These are phyloP conservation scores for mouse (Mus musculus) DNA, from an alignment of 2,113 vertebrate species.

Conservation along the genomic window DNA sequence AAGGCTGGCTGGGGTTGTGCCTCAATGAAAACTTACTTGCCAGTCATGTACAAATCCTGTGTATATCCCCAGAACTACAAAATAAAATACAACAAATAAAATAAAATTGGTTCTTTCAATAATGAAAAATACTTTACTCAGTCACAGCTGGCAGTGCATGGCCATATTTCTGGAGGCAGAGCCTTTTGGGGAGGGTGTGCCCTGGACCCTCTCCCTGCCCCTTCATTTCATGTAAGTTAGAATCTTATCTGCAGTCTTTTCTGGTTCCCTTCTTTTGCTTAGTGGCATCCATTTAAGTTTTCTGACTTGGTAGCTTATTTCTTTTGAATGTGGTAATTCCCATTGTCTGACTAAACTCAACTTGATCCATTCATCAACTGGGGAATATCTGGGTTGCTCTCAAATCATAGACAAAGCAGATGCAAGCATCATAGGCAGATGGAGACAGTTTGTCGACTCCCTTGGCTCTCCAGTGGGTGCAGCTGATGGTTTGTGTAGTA, in stretches of 20 bases:
- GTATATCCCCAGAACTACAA: not conserved
- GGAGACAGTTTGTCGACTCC: not conserved
- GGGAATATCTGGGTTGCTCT: not conserved
- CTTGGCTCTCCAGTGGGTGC: not conserved
- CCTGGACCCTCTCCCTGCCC: not conserved
- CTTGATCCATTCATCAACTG: not conserved
- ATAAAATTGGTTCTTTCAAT: not conserved
- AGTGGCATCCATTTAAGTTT: not conserved
- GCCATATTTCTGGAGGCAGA: slow-evolving; percentile 4
- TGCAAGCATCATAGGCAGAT: not conserved
- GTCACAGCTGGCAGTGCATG: not conserved
- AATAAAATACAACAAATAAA: not conserved
- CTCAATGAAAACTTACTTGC: not conserved
- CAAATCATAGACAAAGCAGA: not conserved
- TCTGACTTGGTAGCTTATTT: not conserved
- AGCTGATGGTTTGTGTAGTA: not conserved
- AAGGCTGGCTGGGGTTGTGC: not conserved
- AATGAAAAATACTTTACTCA: slow-evolving; percentile 31
- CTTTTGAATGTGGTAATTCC: not conserved
- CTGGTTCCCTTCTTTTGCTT: not conserved
- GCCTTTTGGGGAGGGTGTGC: not conserved
- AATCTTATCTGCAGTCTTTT: not conserved
- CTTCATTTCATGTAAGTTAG: not conserved
- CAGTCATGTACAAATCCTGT: not conserved
- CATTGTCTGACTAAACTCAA: not conserved